These are phyloP conservation scores for Maconellicoccus hirsutus DNA, from an alignment of 1,140 invertebrate genomes.

Conservation along the genomic window DNA sequence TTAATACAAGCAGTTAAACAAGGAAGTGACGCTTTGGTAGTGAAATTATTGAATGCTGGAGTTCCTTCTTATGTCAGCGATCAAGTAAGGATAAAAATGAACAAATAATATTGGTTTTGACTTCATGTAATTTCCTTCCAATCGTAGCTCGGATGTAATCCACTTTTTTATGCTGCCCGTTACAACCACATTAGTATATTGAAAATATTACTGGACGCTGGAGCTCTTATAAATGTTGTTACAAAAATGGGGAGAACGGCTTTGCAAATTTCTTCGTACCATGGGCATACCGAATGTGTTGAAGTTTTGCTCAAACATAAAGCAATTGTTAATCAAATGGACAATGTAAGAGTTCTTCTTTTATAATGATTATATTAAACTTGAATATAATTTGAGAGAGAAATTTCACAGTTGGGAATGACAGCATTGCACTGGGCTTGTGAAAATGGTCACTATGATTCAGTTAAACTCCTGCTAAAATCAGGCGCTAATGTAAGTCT, in stretches of 20 bases:
- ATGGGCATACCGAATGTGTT: constrained; percentile 68
- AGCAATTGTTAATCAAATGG: constrained; percentile 62
- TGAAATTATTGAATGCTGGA: background rate
- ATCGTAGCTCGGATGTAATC: constrained; percentile 54
- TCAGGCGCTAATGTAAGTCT: constrained; percentile 54
- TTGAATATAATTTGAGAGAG: background rate
- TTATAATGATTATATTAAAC: constrained; percentile 24
- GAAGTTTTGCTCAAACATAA: constrained; percentile 62
- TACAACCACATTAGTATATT: constrained; percentile 70
- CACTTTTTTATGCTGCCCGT: constrained; percentile 74
- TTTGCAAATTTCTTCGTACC: constrained; percentile 73
- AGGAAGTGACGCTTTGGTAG: background rate
- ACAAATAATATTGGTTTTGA: too few species aligned
- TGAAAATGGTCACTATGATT: constrained; percentile 61
- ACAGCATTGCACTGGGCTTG: constrained; percentile 91
- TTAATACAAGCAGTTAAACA: background rate
- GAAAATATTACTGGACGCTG: constrained; percentile 67
- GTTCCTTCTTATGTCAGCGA: background rate
- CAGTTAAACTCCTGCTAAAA: constrained; percentile 56
- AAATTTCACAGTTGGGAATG: constrained; percentile 59
- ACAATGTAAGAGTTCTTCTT: constrained; percentile 54
- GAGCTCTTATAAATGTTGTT: constrained; percentile 69
- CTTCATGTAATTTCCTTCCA: background rate
- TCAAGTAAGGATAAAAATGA: background rate
- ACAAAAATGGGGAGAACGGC: constrained; percentile 89